phyloP scores from a whole-genome alignment of 2,113 vertebrate species.

The Eidolon helvum region DNA sequence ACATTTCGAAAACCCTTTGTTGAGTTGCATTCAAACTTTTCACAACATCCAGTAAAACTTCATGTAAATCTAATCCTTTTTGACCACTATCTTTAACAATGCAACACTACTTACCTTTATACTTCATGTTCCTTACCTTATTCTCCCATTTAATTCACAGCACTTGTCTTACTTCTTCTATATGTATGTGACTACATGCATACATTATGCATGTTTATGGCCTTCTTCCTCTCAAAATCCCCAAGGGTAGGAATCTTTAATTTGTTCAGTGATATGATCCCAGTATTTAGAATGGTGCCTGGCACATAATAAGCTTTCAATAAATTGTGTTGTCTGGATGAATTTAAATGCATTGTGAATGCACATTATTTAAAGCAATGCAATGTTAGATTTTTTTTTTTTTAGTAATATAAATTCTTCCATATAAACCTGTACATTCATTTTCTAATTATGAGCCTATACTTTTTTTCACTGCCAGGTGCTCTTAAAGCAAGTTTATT shows the following conservation, averaged over 20 bases:
- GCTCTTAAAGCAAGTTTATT: conserved; percentile 23
- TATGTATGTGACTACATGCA: neutral
- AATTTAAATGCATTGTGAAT: neutral
- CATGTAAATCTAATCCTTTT: neutral
- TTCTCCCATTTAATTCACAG: neutral
- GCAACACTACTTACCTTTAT: neutral
- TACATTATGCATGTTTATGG: neutral
- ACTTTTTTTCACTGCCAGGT: neutral
- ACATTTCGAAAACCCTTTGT: neutral
- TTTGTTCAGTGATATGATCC: neutral
- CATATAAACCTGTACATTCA: neutral
- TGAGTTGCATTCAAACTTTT: neutral
- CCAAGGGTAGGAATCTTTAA: neutral
- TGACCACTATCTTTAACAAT: neutral
- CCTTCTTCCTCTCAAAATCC: neutral
- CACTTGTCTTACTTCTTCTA: neutral
- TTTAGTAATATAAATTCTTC: neutral
- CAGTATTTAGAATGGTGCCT: neutral
- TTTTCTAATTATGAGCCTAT: neutral
- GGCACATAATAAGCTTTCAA: neutral
- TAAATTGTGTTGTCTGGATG: neutral
- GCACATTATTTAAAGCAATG: neutral
- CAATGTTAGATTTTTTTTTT: neutral
- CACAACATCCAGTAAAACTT: neutral
- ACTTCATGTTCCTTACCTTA: neutral